phyloP scores from a whole-genome alignment of 2,113 vertebrate genomes.

The human region DNA sequence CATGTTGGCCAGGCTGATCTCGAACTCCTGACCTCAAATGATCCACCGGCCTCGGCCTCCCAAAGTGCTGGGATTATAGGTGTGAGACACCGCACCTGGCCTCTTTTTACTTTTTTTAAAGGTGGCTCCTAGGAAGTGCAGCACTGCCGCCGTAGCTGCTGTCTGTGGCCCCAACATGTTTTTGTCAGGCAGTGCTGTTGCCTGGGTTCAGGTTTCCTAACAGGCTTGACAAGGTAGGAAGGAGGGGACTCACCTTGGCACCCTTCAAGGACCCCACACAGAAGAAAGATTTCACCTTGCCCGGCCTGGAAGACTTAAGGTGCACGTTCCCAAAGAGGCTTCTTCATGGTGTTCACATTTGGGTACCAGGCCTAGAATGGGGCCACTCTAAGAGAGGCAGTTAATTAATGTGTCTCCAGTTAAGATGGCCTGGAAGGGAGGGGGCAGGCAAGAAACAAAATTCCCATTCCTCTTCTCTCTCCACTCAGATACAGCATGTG shows the following conservation, averaged over 20 bases:
- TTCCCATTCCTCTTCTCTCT: not conserved
- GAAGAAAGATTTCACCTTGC: not conserved
- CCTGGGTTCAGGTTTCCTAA: no score
- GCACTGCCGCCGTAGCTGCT: no score
- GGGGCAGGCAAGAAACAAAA: not conserved
- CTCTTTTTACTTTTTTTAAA: no score
- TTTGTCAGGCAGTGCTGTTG: rapidly evolving
- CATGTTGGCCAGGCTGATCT: no score
- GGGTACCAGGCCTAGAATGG: not conserved
- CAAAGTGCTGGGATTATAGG: no score
- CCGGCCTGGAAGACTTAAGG: rapidly evolving
- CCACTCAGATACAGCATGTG: not conserved
- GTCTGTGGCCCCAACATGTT: rapidly evolving
- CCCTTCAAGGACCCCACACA: not conserved
- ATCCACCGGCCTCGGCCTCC: no score
- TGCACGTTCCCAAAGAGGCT: not conserved
- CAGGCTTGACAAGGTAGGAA: rapidly evolving
- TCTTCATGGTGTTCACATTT: no score
- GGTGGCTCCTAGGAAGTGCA: not conserved
- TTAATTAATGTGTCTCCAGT: not conserved
- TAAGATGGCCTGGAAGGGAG: rapidly evolving
- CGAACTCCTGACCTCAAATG: no score
- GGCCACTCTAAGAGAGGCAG: not conserved
- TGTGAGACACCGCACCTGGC: no score
- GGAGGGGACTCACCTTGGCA: not conserved